Percentiles rank a stretch among this genome's conserved stretches.
Conservation (phyloP, 2,113 vertebrate species). For the Saguinus imperator region DNA sequence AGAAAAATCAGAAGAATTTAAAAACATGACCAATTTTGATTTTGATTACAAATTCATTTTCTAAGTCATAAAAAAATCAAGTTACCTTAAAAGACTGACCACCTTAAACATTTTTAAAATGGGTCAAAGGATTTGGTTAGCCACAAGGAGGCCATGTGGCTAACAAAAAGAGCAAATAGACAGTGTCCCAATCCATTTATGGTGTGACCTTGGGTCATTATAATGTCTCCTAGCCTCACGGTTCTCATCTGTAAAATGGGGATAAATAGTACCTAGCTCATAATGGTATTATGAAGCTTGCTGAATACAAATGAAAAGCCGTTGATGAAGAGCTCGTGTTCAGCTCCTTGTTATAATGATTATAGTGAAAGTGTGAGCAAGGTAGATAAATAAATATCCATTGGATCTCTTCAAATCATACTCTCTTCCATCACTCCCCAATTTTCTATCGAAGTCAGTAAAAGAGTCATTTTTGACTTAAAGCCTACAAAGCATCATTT, state of each 20-base stretch:
- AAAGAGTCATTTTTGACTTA: not conserved
- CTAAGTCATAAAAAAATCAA: not conserved
- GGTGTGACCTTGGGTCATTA: not conserved
- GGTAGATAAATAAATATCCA: not conserved
- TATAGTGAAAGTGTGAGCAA: not conserved
- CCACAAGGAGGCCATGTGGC: rapidly evolving
- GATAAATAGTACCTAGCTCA: not conserved
- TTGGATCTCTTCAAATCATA: not conserved
- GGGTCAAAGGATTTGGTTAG: not conserved
- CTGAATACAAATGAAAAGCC: not conserved
- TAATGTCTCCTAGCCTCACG: not conserved
- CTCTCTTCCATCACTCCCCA: not conserved
- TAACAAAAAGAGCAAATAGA: not conserved
- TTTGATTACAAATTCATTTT: not conserved
- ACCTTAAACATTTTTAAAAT: not conserved
- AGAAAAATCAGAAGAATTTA: not conserved
- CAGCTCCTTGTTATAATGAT: not conserved
- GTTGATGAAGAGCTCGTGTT: not conserved
- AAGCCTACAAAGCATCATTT: not conserved
- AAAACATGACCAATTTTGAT: not conserved
- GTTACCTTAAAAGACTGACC: not conserved
- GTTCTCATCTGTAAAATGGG: not conserved
- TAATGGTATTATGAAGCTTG: not conserved
- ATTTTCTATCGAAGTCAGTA: not conserved
- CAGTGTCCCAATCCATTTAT: not conserved